phyloP scores from a whole-genome alignment of 2,113 vertebrate species.

The Sylvietta virens region DNA sequence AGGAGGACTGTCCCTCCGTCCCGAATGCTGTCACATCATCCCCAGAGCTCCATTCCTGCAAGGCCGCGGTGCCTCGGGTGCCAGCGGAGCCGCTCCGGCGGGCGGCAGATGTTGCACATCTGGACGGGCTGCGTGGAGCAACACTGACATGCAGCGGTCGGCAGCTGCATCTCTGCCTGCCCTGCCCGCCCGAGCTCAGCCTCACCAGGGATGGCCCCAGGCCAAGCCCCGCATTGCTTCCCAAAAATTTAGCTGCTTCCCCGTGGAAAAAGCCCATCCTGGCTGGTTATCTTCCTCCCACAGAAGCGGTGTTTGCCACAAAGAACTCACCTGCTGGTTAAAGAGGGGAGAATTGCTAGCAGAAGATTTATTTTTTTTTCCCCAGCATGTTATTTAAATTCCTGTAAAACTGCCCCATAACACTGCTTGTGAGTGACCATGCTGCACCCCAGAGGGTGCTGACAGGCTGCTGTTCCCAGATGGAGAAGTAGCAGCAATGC shows the following conservation, averaged over 20 bases:
- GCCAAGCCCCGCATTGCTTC: neutral
- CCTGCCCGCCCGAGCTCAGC: neutral
- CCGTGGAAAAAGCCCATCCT: neutral
- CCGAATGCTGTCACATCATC: rapidly evolving
- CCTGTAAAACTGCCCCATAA: neutral
- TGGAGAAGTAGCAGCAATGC: neutral
- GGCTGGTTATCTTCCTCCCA: neutral
- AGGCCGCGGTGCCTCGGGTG: rapidly evolving
- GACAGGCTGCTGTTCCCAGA: neutral
- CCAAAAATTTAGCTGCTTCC: neutral
- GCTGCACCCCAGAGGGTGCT: neutral
- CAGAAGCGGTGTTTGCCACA: neutral
- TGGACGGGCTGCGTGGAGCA: neutral
- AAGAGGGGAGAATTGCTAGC: neutral
- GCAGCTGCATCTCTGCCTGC: neutral
- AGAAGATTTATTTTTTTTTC: neutral
- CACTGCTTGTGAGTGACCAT: neutral
- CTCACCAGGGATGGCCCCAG: neutral
- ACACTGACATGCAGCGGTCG: conserved; percentile 33
- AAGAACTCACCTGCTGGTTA: neutral
- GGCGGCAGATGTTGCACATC: conserved; percentile 37
- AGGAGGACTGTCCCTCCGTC: neutral
- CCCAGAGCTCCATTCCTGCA: neutral
- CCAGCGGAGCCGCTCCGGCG: rapidly evolving
- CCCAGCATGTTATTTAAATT: neutral